phyloP scores from a whole-genome alignment of 1,140 invertebrate genomes.

The Brachionus koreanus region DNA sequence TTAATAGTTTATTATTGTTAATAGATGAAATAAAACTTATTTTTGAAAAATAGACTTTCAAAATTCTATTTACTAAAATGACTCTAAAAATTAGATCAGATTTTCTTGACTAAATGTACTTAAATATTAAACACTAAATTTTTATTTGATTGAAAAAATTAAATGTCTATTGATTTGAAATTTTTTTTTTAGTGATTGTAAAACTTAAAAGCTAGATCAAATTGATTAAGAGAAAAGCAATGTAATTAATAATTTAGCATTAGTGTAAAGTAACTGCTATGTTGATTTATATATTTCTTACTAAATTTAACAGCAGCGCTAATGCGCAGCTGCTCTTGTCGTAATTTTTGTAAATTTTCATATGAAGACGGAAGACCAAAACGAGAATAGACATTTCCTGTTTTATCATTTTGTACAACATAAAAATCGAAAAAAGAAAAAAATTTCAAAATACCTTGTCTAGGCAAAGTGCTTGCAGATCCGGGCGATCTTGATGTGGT shows the following conservation, averaged over 20 bases:
- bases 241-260: slow-evolving; percentile 45
- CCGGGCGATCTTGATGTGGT: slow-evolving; percentile 23
- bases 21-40: no score
- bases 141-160: no score
- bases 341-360: slow-evolving; percentile 33
- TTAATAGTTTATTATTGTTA: no score
- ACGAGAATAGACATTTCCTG: not conserved
- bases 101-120: no score
- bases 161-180: no score
- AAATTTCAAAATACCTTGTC: slow-evolving; percentile 2
- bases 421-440: not conserved
- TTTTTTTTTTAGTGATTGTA: no score
- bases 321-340: not conserved
- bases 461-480: slow-evolving; percentile 7
- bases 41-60: no score
- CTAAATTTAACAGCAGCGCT: slow-evolving; percentile 46
- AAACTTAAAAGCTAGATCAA: no score
- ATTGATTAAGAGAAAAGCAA: not conserved
- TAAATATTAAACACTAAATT: no score
- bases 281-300: slow-evolving; percentile 47
- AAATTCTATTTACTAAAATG: no score
- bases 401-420: no score
- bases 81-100: no score
- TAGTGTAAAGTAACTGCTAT: slow-evolving; percentile 47
- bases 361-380: slow-evolving; percentile 5